Evolutionary conservation across 2,113 vertebrate genomes (phyloP), one percentile per base, ranked within the genome.

Genomic region (Brachyhypopomus occidentalis): DNA sequence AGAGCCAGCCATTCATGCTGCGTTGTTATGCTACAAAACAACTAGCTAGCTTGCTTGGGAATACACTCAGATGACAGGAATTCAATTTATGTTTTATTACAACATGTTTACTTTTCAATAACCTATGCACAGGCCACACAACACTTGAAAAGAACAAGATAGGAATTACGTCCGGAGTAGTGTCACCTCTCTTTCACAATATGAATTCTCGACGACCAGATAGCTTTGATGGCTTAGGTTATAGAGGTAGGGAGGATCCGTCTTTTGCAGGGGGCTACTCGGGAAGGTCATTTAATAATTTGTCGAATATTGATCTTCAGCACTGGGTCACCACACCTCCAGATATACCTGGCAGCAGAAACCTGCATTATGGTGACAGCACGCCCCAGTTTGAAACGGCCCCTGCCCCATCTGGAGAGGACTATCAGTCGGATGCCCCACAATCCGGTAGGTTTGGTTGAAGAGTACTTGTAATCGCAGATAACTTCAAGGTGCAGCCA

Each of bases 341-440:
- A 0, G 96, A 98, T 88, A 98, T 98, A 78, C 97, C 97, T 1
- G 97, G 96, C 14, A 98, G 96, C 93, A 95, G 97, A 79, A 98
- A 98, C 88, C 91, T 97, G 87, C 94, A 98, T 87, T 93, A 93
- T 88, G 95, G 91, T 0, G 96, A 96, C 75, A 93, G 94, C 84
- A 96, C 94, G 20, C 96, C 96, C 0, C 91, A 93, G 3, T 92
- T 87, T 20, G 94, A 93, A 8, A 91, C 91, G n/a, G 88, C 90
- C 5, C 81, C 72, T 45, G 79, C 88, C 23, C 85, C 91, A 30
- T 88, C 89, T 6, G 90, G 87, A 59, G 66, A 91, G 0, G 85
- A 92, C 19, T 82, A 90, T 41, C 94, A 94, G 67, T 71, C 91
- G 1, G 85, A 88, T 20, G 77, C 81, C 34, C 79, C 92, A 80